Evolutionary conservation across 2,113 vertebrate genomes (phyloP).

Genomic region (Sminthopsis crassicaudata): DNA sequence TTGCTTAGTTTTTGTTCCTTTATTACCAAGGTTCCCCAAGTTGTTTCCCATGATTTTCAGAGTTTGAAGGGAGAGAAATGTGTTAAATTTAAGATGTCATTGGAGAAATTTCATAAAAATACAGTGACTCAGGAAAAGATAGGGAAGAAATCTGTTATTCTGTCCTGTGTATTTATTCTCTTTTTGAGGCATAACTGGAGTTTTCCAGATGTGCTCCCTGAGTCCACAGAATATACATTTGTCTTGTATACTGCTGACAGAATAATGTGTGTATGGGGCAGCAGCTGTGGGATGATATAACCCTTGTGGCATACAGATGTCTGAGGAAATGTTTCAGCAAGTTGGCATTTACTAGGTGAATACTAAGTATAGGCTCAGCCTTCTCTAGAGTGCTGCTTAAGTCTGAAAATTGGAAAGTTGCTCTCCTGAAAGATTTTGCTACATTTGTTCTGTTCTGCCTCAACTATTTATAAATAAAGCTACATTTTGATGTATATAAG

Average conservation of each 20-base stretch:
- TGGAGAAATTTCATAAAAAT: constrained; percentile 1
- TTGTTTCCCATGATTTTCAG: neutral
- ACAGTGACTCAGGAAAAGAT: neutral
- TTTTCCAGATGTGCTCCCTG: neutral
- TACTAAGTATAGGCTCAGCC: neutral
- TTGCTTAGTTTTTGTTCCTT: neutral
- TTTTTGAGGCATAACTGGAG: neutral
- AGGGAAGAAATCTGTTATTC: neutral
- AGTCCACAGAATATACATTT: neutral
- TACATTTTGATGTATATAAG: neutral
- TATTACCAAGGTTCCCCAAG: neutral
- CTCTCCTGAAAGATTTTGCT: neutral
- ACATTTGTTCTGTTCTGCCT: neutral
- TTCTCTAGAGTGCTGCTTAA: neutral
- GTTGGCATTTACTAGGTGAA: neutral
- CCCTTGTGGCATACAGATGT: neutral
- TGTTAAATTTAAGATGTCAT: neutral
- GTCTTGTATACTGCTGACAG: neutral
- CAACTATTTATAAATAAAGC: neutral
- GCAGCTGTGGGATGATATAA: neutral
- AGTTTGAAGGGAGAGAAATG: neutral
- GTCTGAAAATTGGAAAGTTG: neutral
- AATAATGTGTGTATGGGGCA: neutral
- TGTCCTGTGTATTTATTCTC: neutral
- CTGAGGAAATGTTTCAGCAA: neutral